Evolutionary conservation across 2,113 vertebrate genomes (phyloP).

Genomic region (Salvelinus namaycush): DNA sequence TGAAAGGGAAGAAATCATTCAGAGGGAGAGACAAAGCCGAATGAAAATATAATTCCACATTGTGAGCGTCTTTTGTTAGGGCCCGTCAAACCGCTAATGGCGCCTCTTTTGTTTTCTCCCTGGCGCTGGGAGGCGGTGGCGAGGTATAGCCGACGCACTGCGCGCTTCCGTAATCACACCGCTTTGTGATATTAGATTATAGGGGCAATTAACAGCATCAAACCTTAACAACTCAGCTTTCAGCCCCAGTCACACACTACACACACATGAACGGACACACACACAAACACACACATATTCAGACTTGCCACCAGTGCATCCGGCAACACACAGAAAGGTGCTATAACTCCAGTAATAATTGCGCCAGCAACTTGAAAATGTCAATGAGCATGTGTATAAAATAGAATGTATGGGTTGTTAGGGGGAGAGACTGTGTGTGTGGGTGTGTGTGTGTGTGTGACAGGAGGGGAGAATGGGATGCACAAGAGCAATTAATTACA

Average conservation of each 20-base stretch:
- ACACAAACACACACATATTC: constrained; percentile 25
- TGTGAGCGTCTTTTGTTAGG: constrained; percentile 79
- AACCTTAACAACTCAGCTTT: constrained; percentile 80
- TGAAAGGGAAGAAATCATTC: constrained; percentile 79
- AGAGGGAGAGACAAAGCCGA: constrained; percentile 79
- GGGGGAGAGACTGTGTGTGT: not conserved
- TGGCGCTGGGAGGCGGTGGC: constrained; percentile 66
- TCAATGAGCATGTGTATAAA: constrained; percentile 81
- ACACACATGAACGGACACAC: not conserved
- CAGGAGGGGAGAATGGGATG: constrained; percentile 74
- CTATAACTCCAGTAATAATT: constrained; percentile 82
- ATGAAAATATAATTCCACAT: constrained; percentile 85
- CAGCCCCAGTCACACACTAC: constrained; percentile 52
- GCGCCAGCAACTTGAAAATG: constrained; percentile 76
- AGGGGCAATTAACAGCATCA: constrained; percentile 86
- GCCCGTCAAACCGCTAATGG: constrained; percentile 83
- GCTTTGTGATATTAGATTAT: constrained; percentile 87
- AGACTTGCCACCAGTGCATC: constrained; percentile 43
- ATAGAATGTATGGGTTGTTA: constrained; percentile 80
- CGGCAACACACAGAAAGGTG: constrained; percentile 68
- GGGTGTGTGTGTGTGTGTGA: not conserved
- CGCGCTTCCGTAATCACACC: constrained; percentile 77
- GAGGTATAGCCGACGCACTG: constrained; percentile 75
- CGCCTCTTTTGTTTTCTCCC: constrained; percentile 78
- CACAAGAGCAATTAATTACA: constrained; percentile 82